A percentile compares a stretch with the other conserved stretches of the same genome.
Evolutionary conservation across 2,888 invertebrate species (phyloP).

Genomic region (Ennomos fuscantarius): DNA sequence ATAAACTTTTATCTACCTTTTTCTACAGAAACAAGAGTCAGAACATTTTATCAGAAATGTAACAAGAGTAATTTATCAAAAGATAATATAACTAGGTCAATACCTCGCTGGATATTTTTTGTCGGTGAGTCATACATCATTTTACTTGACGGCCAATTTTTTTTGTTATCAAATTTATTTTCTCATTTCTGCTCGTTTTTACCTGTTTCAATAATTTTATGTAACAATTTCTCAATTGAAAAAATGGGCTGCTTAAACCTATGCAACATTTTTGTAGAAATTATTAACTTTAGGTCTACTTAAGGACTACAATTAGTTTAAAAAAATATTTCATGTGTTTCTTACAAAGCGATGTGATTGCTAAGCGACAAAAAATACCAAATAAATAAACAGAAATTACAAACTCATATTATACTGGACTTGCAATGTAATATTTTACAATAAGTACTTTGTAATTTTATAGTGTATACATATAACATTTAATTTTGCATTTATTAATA

Average conservation of each 20-base stretch:
- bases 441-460: too few relatives aligned
- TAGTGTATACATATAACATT: too few relatives aligned
- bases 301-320: too few relatives aligned
- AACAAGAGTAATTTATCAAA: conserved; percentile 61
- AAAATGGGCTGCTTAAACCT: neutral
- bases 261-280: neutral
- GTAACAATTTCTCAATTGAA: conserved; percentile 9
- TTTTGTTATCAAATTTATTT: conserved; percentile 56
- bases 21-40: conserved; percentile 19
- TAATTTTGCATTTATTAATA: too few relatives aligned
- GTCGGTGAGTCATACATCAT: conserved; percentile 70
- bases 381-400: too few relatives aligned
- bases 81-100: conserved; percentile 63
- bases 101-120: conserved; percentile 57
- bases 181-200: conserved; percentile 40
- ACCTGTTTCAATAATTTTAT: conserved; percentile 26
- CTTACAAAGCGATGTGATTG: too few relatives aligned
- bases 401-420: too few relatives aligned
- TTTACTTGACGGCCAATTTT: conserved; percentile 72
- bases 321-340: too few relatives aligned
- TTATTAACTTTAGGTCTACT: too few relatives aligned
- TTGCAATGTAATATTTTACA: too few relatives aligned
- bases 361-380: too few relatives aligned
- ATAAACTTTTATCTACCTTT: neutral
- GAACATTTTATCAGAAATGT: conserved; percentile 40